phyloP scores from a whole-genome alignment of 2,888 invertebrate genomes.

The Rutpela maculata region DNA sequence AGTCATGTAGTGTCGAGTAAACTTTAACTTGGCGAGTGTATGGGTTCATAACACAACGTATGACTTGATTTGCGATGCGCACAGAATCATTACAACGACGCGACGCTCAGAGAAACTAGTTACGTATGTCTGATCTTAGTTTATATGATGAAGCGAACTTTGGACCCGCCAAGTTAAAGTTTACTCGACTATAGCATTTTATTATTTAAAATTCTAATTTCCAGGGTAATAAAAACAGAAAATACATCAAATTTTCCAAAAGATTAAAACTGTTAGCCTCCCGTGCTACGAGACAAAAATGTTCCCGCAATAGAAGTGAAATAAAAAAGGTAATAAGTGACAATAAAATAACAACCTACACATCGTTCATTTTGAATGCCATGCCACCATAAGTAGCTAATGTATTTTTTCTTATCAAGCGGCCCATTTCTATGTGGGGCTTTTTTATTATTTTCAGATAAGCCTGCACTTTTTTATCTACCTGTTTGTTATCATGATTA shows the following conservation, averaged over 20 bases:
- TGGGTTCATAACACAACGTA: too few relatives aligned
- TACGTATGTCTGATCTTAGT: too few relatives aligned
- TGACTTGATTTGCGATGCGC: too few relatives aligned
- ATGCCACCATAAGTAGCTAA: neutral
- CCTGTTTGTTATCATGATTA: slow-evolving; percentile 23
- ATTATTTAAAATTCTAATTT: too few relatives aligned
- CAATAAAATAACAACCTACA: slow-evolving; percentile 1
- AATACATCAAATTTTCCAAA: neutral
- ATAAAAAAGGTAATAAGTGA: slow-evolving; percentile 6
- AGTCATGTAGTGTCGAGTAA: too few relatives aligned
- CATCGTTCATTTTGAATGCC: neutral
- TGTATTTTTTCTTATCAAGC: slow-evolving; percentile 11
- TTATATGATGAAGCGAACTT: too few relatives aligned
- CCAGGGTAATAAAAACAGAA: neutral
- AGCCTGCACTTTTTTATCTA: slow-evolving; percentile 14
- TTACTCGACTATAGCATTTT: too few relatives aligned
- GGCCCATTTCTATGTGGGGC: neutral
- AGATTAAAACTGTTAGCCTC: neutral
- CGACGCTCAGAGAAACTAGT: too few relatives aligned
- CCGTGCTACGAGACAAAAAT: neutral
- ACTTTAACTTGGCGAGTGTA: too few relatives aligned
- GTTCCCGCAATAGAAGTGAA: neutral
- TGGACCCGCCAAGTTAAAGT: too few relatives aligned
- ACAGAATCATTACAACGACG: too few relatives aligned
- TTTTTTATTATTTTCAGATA: slow-evolving; percentile 24